Percentiles rank a stretch among this genome's conserved stretches.
Conservation (phyloP, 2,797 vertebrate genomes). For the Ibycter americanus region DNA sequence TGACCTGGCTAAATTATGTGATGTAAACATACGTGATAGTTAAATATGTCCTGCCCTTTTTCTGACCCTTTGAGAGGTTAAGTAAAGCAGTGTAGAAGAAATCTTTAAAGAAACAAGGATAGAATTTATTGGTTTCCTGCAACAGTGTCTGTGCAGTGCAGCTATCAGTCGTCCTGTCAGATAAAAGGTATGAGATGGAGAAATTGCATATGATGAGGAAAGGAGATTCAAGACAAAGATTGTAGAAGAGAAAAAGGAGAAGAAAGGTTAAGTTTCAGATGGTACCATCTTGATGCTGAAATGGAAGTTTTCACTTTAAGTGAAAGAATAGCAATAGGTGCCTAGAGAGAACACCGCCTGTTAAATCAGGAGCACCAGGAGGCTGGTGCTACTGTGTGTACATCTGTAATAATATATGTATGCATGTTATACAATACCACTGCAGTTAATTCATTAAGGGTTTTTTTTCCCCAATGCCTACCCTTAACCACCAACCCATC, state of each 20-base stretch:
- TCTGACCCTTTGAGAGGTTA: background rate
- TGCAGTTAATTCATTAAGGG: background rate
- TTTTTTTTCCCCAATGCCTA: background rate
- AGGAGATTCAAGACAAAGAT: background rate
- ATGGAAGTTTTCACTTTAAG: background rate
- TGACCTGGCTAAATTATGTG: background rate
- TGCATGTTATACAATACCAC: background rate
- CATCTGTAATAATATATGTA: background rate
- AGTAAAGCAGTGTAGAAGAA: background rate
- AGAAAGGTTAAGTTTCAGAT: background rate
- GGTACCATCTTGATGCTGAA: background rate
- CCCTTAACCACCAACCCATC: background rate
- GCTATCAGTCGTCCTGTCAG: background rate
- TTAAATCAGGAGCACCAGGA: background rate
- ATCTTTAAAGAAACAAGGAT: background rate
- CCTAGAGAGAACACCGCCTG: background rate
- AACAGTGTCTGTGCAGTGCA: background rate
- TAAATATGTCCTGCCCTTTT: background rate
- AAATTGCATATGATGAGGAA: background rate
- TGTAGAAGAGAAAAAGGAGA: background rate
- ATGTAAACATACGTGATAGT: background rate
- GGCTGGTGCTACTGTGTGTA: background rate
- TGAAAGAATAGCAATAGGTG: background rate
- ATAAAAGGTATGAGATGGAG: background rate
- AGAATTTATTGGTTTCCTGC: background rate